phyloP scores from a whole-genome alignment of 2,888 invertebrate species.

The Trachelus iudaicus region DNA sequence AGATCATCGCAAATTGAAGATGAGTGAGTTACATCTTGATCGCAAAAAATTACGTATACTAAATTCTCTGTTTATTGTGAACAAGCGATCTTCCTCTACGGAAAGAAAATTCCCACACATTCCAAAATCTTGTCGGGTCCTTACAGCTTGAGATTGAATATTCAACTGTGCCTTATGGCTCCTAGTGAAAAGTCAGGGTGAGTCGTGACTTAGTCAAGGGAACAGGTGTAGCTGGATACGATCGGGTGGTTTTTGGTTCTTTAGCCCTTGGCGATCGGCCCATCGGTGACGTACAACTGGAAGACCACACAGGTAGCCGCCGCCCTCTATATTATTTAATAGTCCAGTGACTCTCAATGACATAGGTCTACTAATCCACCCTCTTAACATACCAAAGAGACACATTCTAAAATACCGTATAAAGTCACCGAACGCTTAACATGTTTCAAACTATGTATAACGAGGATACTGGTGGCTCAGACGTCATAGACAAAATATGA shows the following conservation, averaged over 20 bases:
- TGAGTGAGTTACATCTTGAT: neutral
- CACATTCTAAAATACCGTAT: neutral
- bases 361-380: conserved; percentile 1
- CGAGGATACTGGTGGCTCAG: neutral
- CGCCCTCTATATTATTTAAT: conserved; percentile 22
- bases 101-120: neutral
- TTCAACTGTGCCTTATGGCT: neutral
- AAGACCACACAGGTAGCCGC: conserved; percentile 20
- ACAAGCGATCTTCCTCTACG: neutral
- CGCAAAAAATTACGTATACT: neutral
- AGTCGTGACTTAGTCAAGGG: conserved; percentile 1
- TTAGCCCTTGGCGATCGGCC: conserved; percentile 15
- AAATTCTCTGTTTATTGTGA: neutral
- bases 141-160: neutral
- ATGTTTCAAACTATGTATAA: neutral
- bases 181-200: neutral
- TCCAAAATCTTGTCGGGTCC: neutral
- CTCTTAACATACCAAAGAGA: conserved; percentile 1
- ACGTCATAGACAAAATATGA: neutral
- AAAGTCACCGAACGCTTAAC: neutral
- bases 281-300: neutral
- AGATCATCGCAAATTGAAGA: too few species aligned
- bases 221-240: conserved; percentile 22
- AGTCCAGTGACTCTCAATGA: conserved; percentile 22
- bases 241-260: conserved; percentile 22